Evolutionary conservation across 2,888 invertebrate species (phyloP), one percentile per base, ranked within the genome.

Genomic region (Epistrophe grossulariae): DNA sequence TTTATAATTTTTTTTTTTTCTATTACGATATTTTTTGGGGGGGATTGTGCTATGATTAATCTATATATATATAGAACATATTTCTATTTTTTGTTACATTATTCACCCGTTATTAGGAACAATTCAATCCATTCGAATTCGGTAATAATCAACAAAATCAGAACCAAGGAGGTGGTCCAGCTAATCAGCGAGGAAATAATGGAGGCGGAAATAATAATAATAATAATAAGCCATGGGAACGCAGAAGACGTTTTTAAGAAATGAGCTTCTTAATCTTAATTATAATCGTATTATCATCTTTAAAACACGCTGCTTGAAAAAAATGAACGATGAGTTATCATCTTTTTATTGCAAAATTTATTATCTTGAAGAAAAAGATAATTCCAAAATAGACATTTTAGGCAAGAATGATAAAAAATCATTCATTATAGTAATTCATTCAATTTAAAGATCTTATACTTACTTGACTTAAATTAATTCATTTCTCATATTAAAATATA

Each of bases 191-290:
- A 88, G 91, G 91, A 85, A 89, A 68, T 68, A 19, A 88, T 82
- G 89, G 88, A 79, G 89, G 83, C 57, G 89, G 88, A 79, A 89
- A 89, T 88, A 90, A 89, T 88, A 90, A 91, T 90, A 91, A 91
- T 90, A 91, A 91, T 90, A 91, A 90, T 89, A 92, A 91, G 89
- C 92, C 92, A 89, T 92, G 92, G 92, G 92, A 91, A 89, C 90
- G 92, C 89, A 90, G 93, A 88, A 91, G 93, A 91, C 93, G 93
- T 90, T 93, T 92, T 91, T 93, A 92, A 91, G 15, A 19, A 35
- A 68, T 50, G 2, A 17, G 45, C n/a, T 68, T 55, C 28, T 62
- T 52, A 31, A 43, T 15, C 60, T 19, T 60, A 55, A 40, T 15
- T 43, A 68, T 45, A 35, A 70, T 72, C 38, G 38, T 59, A 57